Percentiles rank a stretch among this genome's conserved stretches.
phyloP scores from a whole-genome alignment of 2,888 invertebrate genomes.

The Yponomeuta cagnagella region DNA sequence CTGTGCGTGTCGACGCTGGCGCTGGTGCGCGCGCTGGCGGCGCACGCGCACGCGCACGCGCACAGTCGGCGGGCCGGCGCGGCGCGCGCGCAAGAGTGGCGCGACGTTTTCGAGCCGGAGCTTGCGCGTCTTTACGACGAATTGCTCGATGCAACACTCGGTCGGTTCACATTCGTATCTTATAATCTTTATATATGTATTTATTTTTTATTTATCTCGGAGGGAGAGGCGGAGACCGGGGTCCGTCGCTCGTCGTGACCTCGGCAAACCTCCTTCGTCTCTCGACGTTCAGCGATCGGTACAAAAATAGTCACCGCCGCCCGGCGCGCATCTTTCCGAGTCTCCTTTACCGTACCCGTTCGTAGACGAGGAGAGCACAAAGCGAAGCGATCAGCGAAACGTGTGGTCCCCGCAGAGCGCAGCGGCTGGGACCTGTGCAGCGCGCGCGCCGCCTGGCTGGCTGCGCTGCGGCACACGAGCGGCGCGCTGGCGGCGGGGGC shows the following conservation, averaged over 20 bases:
- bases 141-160: neutral
- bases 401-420: no score
- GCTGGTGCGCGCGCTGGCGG: neutral
- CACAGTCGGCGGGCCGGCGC: neutral
- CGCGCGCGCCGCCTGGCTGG: neutral
- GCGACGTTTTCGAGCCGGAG: neutral
- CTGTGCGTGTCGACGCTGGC: neutral
- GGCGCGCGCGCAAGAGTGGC: neutral
- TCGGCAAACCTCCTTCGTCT: no score
- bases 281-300: no score
- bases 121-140: neutral
- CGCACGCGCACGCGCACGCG: neutral
- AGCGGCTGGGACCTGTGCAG: neutral
- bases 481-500: slow-evolving; percentile 16
- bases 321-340: no score
- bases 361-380: no score
- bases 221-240: no score
- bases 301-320: no score
- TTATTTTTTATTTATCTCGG: no score
- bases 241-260: no score
- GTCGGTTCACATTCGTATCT: neutral
- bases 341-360: no score
- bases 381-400: no score
- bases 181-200: no score
- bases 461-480: neutral